phyloP scores from a whole-genome alignment of 2,888 invertebrate species.

The Megastigmus dorsalis region DNA sequence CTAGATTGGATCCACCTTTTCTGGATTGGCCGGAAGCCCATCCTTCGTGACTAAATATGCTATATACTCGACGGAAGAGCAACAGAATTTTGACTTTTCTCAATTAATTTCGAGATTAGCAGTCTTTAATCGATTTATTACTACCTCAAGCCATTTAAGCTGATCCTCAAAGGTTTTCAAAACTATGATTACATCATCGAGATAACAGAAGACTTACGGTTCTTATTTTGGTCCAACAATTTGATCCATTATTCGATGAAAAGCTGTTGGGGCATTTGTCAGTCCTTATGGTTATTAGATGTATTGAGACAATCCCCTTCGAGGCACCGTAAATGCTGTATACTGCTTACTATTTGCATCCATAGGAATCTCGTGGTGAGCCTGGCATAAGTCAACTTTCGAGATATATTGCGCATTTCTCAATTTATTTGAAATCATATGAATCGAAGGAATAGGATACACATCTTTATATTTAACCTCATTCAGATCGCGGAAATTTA shows the following conservation, averaged over 20 bases:
- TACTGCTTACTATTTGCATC: slow-evolving; percentile 54
- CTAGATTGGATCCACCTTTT: too few relatives aligned
- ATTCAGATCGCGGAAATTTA: too few relatives aligned
- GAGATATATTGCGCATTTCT: slow-evolving; percentile 62
- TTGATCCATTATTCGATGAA: background rate
- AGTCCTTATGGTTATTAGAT: background rate
- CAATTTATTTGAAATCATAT: slow-evolving; percentile 61
- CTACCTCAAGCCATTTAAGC: background rate
- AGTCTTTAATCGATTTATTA: too few relatives aligned
- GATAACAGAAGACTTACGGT: background rate
- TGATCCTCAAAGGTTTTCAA: background rate
- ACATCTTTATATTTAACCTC: too few relatives aligned
- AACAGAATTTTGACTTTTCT: too few relatives aligned
- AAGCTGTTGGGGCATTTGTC: background rate
- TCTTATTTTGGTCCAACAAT: background rate
- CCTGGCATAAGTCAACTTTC: slow-evolving; percentile 63
- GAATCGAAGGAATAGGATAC: slow-evolving; percentile 62
- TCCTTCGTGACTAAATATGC: too few relatives aligned
- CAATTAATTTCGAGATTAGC: background rate
- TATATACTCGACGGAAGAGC: too few relatives aligned
- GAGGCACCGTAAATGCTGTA: slow-evolving; percentile 65
- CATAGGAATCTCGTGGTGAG: slow-evolving; percentile 62
- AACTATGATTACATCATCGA: background rate
- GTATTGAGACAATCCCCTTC: background rate
- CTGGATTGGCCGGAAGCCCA: too few relatives aligned